These are phyloP conservation scores for Emydura subglobosa DNA, from an alignment of 2,113 vertebrate species.

Conservation along the genomic window DNA sequence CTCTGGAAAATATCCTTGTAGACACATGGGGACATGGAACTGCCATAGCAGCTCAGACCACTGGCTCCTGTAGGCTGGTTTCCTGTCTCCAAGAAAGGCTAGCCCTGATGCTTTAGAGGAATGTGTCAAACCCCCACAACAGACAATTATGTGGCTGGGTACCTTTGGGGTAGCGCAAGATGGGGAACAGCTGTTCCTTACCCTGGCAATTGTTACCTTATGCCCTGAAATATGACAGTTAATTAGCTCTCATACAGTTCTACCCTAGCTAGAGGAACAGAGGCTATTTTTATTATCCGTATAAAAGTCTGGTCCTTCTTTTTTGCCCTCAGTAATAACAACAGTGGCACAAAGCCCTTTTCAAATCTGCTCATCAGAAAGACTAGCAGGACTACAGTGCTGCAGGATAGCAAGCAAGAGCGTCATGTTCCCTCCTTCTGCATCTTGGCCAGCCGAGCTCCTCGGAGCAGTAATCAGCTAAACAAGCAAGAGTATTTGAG, in stretches of 20 bases:
- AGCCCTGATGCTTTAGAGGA: neutral
- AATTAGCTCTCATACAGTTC: neutral
- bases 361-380: neutral
- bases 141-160: neutral
- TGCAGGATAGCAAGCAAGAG: no score
- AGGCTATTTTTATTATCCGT: neutral
- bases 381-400: neutral
- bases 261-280: neutral
- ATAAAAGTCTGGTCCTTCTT: neutral
- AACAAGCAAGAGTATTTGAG: neutral
- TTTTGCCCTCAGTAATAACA: neutral
- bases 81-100: neutral
- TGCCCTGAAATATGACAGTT: neutral
- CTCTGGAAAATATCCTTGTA: neutral
- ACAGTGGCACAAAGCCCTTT: neutral
- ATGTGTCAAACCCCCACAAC: neutral
- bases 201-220: neutral
- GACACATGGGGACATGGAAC: neutral
- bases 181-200: neutral
- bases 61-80: neutral
- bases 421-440: neutral
- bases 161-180: neutral
- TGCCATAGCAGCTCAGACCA: no score
- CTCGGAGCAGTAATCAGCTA: neutral
- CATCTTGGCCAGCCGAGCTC: neutral